Evolutionary conservation across 1,140 invertebrate species (phyloP), one percentile per base, ranked within the genome.

Genomic region (Apis mellifera): DNA sequence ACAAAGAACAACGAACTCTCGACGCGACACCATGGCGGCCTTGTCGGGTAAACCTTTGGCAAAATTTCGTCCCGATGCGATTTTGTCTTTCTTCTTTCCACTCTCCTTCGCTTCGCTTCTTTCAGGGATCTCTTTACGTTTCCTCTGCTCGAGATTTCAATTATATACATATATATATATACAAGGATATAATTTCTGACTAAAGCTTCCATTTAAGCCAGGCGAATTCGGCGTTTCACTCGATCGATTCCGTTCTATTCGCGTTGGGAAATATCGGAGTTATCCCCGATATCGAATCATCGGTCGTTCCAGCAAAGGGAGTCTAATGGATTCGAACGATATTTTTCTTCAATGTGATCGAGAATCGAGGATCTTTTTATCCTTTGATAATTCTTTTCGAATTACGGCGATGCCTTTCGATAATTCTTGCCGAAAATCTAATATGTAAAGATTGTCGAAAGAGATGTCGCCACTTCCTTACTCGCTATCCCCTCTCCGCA

Each of bases 1-100:
- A 72, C 71, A 66, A 81, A 81, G 62, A 81, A 83, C 82, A 77
- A 68, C 72, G 57, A 68, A 75, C 64, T 70, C 55, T 74, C 55
- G 17, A 66, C 65, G 32, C 42, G 15, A 26, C 55, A 13, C 9
- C 65, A 32, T 32, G 32, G 26, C 26, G 57, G 57, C 57, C 52
- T 19, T n/a, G n/a, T n/a, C 2, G 42, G 9, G 4, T 42, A 32
- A 70, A 26, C 42, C 13, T 54, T 26, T 13, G 19, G 50, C 62
- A 23, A 65, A 72, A 83, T 72, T 83, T 52, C 26, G 26, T n/a
- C n/a, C 17, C 21, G n/a, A n/a, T n/a, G n/a, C n/a, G n/a, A n/a
- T n/a, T n/a, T n/a, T n/a, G n/a, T n/a, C n/a, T n/a, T n/a, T n/a
- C n/a, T n/a, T n/a, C n/a, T n/a, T n/a, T n/a, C n/a, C n/a, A n/a